A percentile compares a stretch with the other conserved stretches of the same genome.
Evolutionary conservation across 2,113 vertebrate species (phyloP).

Genomic region (Ellobius talpinus): DNA sequence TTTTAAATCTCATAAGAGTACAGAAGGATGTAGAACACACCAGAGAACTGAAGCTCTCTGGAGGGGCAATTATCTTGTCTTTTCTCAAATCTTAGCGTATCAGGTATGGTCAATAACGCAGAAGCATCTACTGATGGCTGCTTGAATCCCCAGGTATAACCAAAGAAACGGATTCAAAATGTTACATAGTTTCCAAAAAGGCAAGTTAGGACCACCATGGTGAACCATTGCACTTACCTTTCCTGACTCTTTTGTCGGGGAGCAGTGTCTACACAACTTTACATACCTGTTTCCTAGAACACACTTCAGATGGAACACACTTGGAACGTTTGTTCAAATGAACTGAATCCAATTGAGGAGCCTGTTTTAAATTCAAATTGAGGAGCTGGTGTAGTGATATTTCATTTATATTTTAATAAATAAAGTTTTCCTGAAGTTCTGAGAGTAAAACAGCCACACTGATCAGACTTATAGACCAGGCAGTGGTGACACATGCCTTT

Average conservation of each 20-base stretch:
- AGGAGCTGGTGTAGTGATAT: too few species aligned
- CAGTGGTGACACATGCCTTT: too few species aligned
- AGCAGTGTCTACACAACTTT: background rate
- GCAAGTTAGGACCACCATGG: background rate
- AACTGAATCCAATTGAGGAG: background rate
- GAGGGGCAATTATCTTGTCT: slow-evolving; percentile 61
- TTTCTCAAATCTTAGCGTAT: slow-evolving; percentile 9
- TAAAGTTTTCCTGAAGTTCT: too few species aligned
- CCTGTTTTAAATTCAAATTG: slow-evolving; percentile 12
- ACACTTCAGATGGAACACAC: background rate
- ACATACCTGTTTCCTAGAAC: background rate
- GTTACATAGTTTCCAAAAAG: background rate
- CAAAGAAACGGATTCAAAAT: slow-evolving; percentile 24
- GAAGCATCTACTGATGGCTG: background rate
- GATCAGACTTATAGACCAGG: too few species aligned
- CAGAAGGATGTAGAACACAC: background rate
- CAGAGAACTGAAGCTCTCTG: slow-evolving; percentile 63
- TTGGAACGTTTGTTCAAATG: slow-evolving; percentile 43
- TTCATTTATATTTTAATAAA: too few species aligned
- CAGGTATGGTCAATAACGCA: slow-evolving; percentile 57
- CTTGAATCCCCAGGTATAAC: background rate
- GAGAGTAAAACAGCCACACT: too few species aligned
- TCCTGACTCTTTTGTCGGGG: background rate
- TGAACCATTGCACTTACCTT: background rate
- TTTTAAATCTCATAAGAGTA: slow-evolving; percentile 70